Base-by-base conservation (phyloP, 1,140 invertebrate species). In the Drosophila pachea region DNA sequence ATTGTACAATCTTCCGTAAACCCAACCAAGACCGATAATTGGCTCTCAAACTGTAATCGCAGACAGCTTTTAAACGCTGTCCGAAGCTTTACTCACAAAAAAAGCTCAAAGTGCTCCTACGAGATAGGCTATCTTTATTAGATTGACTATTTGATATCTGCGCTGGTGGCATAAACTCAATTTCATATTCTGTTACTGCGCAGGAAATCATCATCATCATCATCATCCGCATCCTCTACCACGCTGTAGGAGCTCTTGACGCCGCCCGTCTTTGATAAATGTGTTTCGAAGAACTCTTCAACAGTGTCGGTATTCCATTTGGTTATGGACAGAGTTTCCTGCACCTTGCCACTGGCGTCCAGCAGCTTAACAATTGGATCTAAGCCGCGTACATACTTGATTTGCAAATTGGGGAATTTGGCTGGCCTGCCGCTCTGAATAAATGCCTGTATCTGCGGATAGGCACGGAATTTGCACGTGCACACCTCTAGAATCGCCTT, bases 231-330 rank as follows among this genome's bases (percentile, higher is more conserved):
- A 48, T 88, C 87, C 43, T 88, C 87, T 0, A 88, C 79, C 2
- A 88, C 86, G 38, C 86, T 88, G 40, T 84, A 88, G 0, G 82
- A 78, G 40, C 63, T 81, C 55, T 88, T 88, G 43, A 67, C 74
- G 3, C 48, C 65, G 4, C 48, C 66, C 33, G 73, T 75, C 45
- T 89, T 88, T 40, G 91, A 88, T 66, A 98, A 91, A 92, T 97
- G 95, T 40, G 95, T 96, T 40, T 93, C 94, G 36, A 98, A 92
- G 91, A 98, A 98, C 90, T 98, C 97, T 90, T 97, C 95, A 0
- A 98, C 94, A 8, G 97, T 95, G 87, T 99, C 97, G 5, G 97
- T 99, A 89, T 98, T 95, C 97, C 97, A 99, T 89, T 98, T 97
- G 73, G 97, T 96, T 88, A 99, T 98, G 40, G 97, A 96, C 4